Base-by-base conservation (phyloP, 2,113 vertebrate genomes). In the Thamnaconus septentrionalis region DNA sequence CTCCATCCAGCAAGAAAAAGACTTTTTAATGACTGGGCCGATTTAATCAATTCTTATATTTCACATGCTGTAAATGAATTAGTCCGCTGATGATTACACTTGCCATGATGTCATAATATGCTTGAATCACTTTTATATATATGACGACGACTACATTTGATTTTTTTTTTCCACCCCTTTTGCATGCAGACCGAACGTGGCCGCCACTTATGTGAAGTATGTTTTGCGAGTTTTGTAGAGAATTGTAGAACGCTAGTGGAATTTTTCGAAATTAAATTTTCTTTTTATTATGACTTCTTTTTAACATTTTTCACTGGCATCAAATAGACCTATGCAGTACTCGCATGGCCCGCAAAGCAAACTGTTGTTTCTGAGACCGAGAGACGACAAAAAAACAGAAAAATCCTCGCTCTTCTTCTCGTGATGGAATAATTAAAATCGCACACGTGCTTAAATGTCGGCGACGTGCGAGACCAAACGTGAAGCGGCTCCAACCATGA, bases 401-500 rank as follows among this genome's bases (percentile, higher is more conserved):
- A 31, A 31, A 31, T 31, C 18, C 18, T 31, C 18, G 18, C 18
- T 31, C 18, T 31, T 31, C 18, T 31, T 31, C 18, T 31, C 18
- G 2, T 31, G 18, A 31, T 31, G 18, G 18, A 31, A 31, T 31
- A 31, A 31, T 31, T 31, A 1, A 31, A 31, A 31, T 31, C 18
- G 18, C 18, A 31, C 18, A 2, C 18, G 18, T 2, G 18, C 2
- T 31, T 31, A 31, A 31, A 31, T 31, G 18, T 31, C 18, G 18
- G 18, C 18, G 18, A 31, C 18, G 18, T 31, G 18, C 18, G 18
- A 31, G 18, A 31, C 18, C 18, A 31, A 45, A 45, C 44, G 7
- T 6, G 44, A 6, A 45, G 44, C 5, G 44, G 44, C 44, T 94
- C 92, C 93, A 93, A 92, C 94, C 94, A 94, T 94, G 93, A 92